Conservation (phyloP, 2,888 invertebrate species). For the Gari tellinella region DNA sequence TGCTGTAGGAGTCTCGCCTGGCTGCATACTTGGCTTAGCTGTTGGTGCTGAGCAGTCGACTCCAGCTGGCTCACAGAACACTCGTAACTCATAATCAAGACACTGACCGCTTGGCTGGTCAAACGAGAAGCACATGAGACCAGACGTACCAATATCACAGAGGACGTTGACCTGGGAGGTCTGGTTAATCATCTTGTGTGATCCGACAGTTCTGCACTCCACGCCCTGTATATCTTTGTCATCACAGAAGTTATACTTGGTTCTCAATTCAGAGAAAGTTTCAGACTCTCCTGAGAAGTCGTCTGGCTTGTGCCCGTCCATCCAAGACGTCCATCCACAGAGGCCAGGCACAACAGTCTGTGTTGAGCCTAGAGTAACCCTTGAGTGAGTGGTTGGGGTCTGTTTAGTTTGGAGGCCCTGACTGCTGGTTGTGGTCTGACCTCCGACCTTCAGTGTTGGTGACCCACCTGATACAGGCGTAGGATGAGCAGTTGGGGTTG, state of each 20-base stretch:
- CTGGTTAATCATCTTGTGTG: slow-evolving; percentile 51
- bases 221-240: slow-evolving; percentile 74
- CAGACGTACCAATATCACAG: slow-evolving; percentile 82
- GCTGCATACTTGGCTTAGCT: slow-evolving; percentile 25
- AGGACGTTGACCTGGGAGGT: slow-evolving; percentile 57
- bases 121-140: slow-evolving; percentile 88
- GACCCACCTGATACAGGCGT: slow-evolving; percentile 15
- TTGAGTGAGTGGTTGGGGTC: slow-evolving; percentile 51
- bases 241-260: slow-evolving; percentile 66
- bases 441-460: slow-evolving; percentile 51
- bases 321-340: slow-evolving; percentile 92
- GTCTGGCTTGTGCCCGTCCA: slow-evolving; percentile 86
- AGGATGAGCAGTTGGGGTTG: slow-evolving; percentile 51
- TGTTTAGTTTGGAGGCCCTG: slow-evolving; percentile 19
- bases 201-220: slow-evolving; percentile 67
- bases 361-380: slow-evolving; percentile 11
- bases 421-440: slow-evolving; percentile 45
- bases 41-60: slow-evolving; percentile 56
- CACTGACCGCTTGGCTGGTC: slow-evolving; percentile 67
- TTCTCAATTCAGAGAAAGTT: slow-evolving; percentile 65
- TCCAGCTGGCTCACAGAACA: slow-evolving; percentile 85
- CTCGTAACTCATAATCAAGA: slow-evolving; percentile 78
- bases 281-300: slow-evolving; percentile 78
- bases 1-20: slow-evolving; percentile 39
- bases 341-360: slow-evolving; percentile 64